A percentile compares a stretch with the other conserved stretches of the same genome.
These are phyloP conservation scores for Aulostomus chinensis DNA, from an alignment of 2,797 vertebrate genomes.

Conservation along the genomic window DNA sequence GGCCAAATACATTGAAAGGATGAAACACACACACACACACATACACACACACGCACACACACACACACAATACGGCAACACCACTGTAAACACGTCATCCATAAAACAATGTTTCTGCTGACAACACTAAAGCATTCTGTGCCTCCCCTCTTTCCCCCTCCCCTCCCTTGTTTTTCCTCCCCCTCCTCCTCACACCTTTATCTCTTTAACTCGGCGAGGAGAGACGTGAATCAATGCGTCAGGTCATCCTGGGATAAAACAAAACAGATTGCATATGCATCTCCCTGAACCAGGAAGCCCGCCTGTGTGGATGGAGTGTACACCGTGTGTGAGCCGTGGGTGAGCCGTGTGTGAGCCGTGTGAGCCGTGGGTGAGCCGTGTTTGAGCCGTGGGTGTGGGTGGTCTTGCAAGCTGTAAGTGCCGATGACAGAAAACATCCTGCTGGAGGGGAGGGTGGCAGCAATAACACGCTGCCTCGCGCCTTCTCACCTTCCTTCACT, in stretches of 20 bases:
- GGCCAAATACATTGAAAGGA: slow-evolving; percentile 58
- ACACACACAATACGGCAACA: slow-evolving; percentile 39
- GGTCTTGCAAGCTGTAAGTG: slow-evolving; percentile 34
- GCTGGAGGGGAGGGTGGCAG: slow-evolving; percentile 33
- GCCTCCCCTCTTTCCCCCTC: background rate
- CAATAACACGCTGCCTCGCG: slow-evolving; percentile 27
- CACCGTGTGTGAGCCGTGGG: too few species aligned
- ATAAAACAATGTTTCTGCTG: slow-evolving; percentile 77
- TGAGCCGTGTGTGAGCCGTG: background rate
- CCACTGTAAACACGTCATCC: slow-evolving; percentile 61
- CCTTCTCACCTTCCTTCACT: background rate
- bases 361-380: background rate
- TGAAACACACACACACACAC: slow-evolving; percentile 29
- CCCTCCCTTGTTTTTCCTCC: background rate
- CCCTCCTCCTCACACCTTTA: slow-evolving; percentile 6
- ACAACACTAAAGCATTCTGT: slow-evolving; percentile 63
- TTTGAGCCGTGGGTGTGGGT: slow-evolving; percentile 3
- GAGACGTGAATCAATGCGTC: slow-evolving; percentile 9
- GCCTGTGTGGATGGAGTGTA: too few species aligned
- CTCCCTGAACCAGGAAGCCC: too few species aligned
- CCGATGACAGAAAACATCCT: slow-evolving; percentile 52
- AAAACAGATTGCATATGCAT: background rate
- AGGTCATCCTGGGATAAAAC: slow-evolving; percentile 38
- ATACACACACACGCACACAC: slow-evolving; percentile 9
- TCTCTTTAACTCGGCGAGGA: slow-evolving; percentile 20